phyloP scores from a whole-genome alignment of 2,797 vertebrate genomes.

The Gymnoscopelus microlampas region DNA sequence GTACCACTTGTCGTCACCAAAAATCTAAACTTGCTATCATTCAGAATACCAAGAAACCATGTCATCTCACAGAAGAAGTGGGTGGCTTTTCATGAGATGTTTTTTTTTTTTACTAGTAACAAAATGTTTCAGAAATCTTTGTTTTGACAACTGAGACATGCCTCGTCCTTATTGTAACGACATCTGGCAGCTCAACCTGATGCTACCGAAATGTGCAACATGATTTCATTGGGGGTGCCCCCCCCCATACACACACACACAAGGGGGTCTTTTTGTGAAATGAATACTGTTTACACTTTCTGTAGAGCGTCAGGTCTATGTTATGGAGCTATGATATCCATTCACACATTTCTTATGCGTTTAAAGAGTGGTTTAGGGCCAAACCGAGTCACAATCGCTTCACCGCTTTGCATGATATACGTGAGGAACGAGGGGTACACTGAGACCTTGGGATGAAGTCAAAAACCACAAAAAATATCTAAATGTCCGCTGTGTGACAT shows the following conservation, averaged over 20 bases:
- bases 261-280: conserved; percentile 41
- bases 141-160: conserved; percentile 56
- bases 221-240: conserved; percentile 21
- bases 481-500: conserved; percentile 10
- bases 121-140: conserved; percentile 47
- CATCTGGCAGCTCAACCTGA: conserved; percentile 37
- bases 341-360: conserved; percentile 3
- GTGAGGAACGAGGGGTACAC: conserved; percentile 28
- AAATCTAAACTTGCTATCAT: conserved; percentile 69
- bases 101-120: conserved; percentile 46
- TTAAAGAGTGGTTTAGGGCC: conserved; percentile 15
- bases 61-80: conserved; percentile 48
- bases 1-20: conserved; percentile 59
- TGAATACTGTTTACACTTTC: conserved; percentile 47
- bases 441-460: conserved; percentile 1
- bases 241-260: neutral
- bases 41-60: conserved; percentile 53
- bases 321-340: conserved; percentile 22
- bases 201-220: conserved; percentile 48
- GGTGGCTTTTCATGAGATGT: conserved; percentile 31
- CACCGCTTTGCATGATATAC: conserved; percentile 17
- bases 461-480: conserved; percentile 10
- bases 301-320: conserved; percentile 37
- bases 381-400: conserved; percentile 24
- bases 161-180: conserved; percentile 38